phyloP scores from a whole-genome alignment of 2,113 vertebrate species.

The Asarcornis scutulata region DNA sequence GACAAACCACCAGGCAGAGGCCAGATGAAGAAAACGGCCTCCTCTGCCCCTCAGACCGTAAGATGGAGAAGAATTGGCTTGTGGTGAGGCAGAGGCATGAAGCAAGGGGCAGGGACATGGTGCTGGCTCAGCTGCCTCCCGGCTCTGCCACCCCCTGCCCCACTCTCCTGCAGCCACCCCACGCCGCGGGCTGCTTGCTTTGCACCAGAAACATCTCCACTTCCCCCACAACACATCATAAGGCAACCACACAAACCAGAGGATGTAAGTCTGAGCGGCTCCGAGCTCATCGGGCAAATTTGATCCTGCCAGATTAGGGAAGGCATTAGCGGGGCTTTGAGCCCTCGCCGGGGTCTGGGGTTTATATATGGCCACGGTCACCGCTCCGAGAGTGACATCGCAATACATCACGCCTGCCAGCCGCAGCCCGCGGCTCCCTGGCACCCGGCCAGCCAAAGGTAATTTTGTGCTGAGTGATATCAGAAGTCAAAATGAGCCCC shows the following conservation, averaged over 20 bases:
- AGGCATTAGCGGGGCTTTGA: constrained; percentile 63
- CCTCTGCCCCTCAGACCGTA: neutral
- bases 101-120: neutral
- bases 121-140: neutral
- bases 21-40: neutral
- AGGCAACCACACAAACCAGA: constrained; percentile 44
- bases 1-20: accelerated
- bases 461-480: constrained; percentile 74
- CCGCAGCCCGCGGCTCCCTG: constrained; percentile 36
- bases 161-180: neutral
- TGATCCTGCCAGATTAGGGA: constrained; percentile 68
- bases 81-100: neutral
- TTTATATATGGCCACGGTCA: constrained; percentile 32
- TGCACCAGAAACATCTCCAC: neutral
- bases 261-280: neutral
- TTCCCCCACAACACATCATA: constrained; percentile 11
- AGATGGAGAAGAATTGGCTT: neutral
- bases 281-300: neutral
- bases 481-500: constrained; percentile 69
- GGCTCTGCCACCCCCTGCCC: neutral
- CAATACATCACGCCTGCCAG: constrained; percentile 37
- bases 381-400: constrained; percentile 27
- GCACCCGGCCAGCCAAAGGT: constrained; percentile 54
- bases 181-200: neutral
- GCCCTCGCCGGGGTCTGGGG: constrained; percentile 35